phyloP scores from a whole-genome alignment of 2,113 vertebrate genomes.

The Salvelinus sp. region DNA sequence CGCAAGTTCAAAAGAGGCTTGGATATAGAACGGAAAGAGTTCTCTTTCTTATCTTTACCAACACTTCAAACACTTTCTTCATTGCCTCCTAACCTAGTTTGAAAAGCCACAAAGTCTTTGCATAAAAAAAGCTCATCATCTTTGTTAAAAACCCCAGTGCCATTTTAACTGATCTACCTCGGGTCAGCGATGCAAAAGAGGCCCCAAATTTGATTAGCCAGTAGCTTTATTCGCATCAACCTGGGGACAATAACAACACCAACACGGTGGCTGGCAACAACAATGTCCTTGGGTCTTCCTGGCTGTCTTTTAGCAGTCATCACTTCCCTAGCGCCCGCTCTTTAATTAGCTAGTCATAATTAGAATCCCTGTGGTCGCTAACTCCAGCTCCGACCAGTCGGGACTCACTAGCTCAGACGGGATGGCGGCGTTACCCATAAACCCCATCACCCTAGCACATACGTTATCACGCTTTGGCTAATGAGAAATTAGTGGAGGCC shows the following conservation, averaged over 20 bases:
- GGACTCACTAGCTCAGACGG: not conserved
- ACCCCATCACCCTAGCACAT: not conserved
- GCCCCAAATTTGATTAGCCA: slow-evolving; percentile 7
- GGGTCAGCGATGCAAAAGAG: not conserved
- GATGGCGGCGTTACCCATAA: not conserved
- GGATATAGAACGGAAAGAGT: not conserved
- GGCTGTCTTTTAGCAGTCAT: not conserved
- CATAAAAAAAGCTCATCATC: not conserved
- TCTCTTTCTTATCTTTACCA: too few relatives aligned
- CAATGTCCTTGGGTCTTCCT: not conserved
- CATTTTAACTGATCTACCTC: not conserved
- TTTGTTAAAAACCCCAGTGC: not conserved
- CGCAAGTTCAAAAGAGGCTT: not conserved
- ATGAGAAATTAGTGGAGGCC: not conserved
- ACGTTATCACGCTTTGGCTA: not conserved
- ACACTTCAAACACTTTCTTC: too few relatives aligned
- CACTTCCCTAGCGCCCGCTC: not conserved
- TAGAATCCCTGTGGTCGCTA: slow-evolving; percentile 8
- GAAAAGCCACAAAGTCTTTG: too few relatives aligned
- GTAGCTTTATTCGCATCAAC: not conserved
- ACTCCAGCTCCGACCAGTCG: slow-evolving; percentile 1
- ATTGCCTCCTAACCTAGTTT: too few relatives aligned
- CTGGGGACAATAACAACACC: not conserved
- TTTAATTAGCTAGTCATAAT: slow-evolving; percentile 21
- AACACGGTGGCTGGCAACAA: not conserved